Evolutionary conservation across 2,888 invertebrate species (phyloP).

Genomic region (Cephus rjabovi): DNA sequence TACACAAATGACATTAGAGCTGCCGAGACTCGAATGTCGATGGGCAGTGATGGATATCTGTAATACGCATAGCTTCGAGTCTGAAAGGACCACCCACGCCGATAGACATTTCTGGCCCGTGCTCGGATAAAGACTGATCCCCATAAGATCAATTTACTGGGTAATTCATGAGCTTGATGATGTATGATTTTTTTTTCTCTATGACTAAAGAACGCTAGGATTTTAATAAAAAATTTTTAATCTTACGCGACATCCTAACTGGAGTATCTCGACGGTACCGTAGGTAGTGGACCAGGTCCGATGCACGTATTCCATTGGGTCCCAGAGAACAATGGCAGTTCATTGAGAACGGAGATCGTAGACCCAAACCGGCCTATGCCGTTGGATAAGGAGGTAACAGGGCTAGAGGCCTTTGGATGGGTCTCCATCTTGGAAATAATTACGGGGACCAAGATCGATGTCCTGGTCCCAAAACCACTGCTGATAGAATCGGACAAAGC

Average conservation of each 20-base stretch:
- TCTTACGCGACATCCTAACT: too few relatives aligned
- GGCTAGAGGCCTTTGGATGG: slow-evolving; percentile 16
- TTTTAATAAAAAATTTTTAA: background rate
- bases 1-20: slow-evolving; percentile 6
- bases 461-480: slow-evolving; percentile 53
- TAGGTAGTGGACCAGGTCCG: background rate
- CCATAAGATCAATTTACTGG: background rate
- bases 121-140: background rate
- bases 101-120: background rate
- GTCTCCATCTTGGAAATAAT: slow-evolving; percentile 62
- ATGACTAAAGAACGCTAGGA: background rate
- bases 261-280: background rate
- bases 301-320: background rate
- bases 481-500: slow-evolving; percentile 53
- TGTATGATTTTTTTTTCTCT: background rate
- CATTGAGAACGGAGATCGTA: background rate
- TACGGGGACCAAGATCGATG: slow-evolving; percentile 66
- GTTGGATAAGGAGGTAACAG: background rate
- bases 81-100: slow-evolving; percentile 5
- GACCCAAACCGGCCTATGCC: background rate
- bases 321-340: background rate
- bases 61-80: slow-evolving; percentile 2
- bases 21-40: slow-evolving; percentile 3
- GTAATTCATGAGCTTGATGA: background rate
- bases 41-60: slow-evolving; percentile 8